These are phyloP conservation scores for Mesaphorura yosii DNA, from an alignment of 1,140 invertebrate species.

Conservation along the genomic window DNA sequence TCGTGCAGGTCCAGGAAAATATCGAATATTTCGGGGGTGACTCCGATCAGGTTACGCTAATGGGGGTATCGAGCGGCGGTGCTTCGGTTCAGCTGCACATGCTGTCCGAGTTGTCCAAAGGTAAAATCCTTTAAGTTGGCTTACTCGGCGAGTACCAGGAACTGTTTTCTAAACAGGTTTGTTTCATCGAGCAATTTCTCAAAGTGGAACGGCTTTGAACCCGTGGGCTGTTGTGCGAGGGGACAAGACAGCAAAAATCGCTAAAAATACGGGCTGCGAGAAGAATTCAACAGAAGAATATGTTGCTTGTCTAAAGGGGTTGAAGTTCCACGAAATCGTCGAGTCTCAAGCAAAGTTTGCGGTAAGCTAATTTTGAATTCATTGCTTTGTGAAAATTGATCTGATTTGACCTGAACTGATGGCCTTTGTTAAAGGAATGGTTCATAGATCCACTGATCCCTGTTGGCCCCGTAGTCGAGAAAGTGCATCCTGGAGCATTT, in stretches of 20 bases:
- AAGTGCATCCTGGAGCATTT: conserved; percentile 12
- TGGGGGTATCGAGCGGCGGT: conserved; percentile 56
- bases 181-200: conserved; percentile 9
- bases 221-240: background rate
- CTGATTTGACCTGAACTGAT: too few relatives aligned
- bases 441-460: conserved; percentile 1
- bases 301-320: conserved; percentile 18
- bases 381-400: too few relatives aligned
- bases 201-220: conserved; percentile 10
- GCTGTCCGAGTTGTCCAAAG: conserved; percentile 55
- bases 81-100: conserved; percentile 53
- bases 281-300: conserved; percentile 6
- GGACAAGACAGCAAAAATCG: conserved; percentile 9
- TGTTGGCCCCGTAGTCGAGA: conserved; percentile 12
- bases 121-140: conserved; percentile 32
- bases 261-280: conserved; percentile 13
- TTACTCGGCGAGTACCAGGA: background rate
- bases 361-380: conserved; percentile 16
- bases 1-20: conserved; percentile 48
- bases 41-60: conserved; percentile 40
- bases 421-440: background rate
- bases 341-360: conserved; percentile 14
- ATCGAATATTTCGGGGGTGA: conserved; percentile 48
- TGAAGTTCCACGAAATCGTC: conserved; percentile 9
- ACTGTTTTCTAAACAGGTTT: background rate